Evolutionary conservation across 2,113 vertebrate genomes (phyloP).

Genomic region (Brachyistius frenatus): DNA sequence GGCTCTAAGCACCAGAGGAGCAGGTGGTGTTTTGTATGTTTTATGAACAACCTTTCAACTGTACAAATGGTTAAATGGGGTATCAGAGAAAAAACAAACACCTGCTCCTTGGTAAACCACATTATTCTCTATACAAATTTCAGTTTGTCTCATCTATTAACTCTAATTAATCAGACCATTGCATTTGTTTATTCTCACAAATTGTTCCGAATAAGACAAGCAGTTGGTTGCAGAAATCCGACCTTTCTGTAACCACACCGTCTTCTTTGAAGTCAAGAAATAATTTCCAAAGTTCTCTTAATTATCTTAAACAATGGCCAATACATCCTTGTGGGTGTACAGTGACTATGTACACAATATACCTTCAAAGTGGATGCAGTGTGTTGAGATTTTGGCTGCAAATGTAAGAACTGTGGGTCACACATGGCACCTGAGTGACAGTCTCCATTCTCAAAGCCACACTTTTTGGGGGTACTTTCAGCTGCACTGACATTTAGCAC

Average conservation of each 20-base stretch:
- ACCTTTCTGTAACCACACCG: background rate
- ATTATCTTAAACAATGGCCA: background rate
- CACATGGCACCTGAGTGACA: slow-evolving; percentile 34
- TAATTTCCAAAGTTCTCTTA: slow-evolving; percentile 15
- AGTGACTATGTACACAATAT: slow-evolving; percentile 15
- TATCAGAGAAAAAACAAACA: slow-evolving; percentile 5
- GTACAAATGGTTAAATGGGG: background rate
- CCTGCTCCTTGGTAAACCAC: background rate
- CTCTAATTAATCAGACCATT: background rate
- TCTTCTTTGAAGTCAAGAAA: slow-evolving; percentile 11
- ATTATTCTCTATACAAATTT: background rate
- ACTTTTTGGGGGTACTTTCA: slow-evolving; percentile 57
- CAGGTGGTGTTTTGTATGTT: slow-evolving; percentile 42
- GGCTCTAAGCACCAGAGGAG: slow-evolving; percentile 10
- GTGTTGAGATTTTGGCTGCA: slow-evolving; percentile 13
- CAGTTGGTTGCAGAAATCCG: slow-evolving; percentile 1
- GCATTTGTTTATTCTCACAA: slow-evolving; percentile 1
- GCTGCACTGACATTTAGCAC: slow-evolving; percentile 75
- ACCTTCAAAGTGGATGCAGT: slow-evolving; percentile 17
- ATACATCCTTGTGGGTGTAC: background rate
- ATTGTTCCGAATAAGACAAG: background rate
- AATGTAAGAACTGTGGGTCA: slow-evolving; percentile 28
- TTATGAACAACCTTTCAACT: slow-evolving; percentile 8
- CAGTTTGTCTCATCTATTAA: background rate
- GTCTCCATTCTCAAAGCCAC: slow-evolving; percentile 39